Percentiles rank a stretch among this genome's conserved stretches.
phyloP scores from a whole-genome alignment of 2,113 vertebrate genomes.

The Argyrosomus japonicus region DNA sequence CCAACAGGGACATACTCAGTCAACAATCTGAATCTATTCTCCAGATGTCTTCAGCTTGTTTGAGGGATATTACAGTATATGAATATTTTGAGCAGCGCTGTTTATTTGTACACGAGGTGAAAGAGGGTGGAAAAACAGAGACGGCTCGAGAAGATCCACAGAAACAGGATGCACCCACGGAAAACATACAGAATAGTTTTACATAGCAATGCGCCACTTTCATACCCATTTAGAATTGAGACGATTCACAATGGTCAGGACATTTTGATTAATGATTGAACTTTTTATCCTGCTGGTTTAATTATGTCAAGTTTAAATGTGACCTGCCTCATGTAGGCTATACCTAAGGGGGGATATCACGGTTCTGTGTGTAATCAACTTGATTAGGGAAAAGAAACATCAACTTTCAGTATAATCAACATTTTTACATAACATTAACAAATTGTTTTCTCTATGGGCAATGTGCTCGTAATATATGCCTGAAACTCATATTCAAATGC shows the following conservation, averaged over 20 bases:
- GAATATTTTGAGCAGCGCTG: slow-evolving; percentile 45
- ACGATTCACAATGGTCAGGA: slow-evolving; percentile 40
- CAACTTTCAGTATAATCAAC: slow-evolving; percentile 46
- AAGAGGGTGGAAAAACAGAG: neutral
- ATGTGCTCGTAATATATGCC: slow-evolving; percentile 37
- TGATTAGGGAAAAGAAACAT: slow-evolving; percentile 49
- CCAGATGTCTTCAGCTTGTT: slow-evolving; percentile 43
- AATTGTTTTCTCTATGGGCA: slow-evolving; percentile 48
- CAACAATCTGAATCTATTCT: slow-evolving; percentile 40
- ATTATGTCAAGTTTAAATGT: slow-evolving; percentile 47
- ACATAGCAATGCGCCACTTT: slow-evolving; percentile 2
- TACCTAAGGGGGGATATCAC: slow-evolving; percentile 39
- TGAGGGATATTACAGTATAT: slow-evolving; percentile 32
- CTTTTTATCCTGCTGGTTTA: slow-evolving; percentile 44
- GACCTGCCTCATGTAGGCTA: slow-evolving; percentile 37
- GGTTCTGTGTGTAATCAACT: slow-evolving; percentile 47
- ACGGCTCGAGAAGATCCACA: neutral
- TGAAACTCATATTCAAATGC: slow-evolving; percentile 31
- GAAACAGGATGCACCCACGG: neutral
- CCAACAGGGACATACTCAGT: slow-evolving; percentile 53
- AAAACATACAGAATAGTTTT: slow-evolving; percentile 3
- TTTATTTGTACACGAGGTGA: slow-evolving; percentile 33
- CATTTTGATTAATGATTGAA: slow-evolving; percentile 56
- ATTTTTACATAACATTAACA: slow-evolving; percentile 54
- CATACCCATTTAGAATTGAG: neutral